phyloP scores from a whole-genome alignment of 2,888 invertebrate genomes.

The Eremobia ochroleuca region DNA sequence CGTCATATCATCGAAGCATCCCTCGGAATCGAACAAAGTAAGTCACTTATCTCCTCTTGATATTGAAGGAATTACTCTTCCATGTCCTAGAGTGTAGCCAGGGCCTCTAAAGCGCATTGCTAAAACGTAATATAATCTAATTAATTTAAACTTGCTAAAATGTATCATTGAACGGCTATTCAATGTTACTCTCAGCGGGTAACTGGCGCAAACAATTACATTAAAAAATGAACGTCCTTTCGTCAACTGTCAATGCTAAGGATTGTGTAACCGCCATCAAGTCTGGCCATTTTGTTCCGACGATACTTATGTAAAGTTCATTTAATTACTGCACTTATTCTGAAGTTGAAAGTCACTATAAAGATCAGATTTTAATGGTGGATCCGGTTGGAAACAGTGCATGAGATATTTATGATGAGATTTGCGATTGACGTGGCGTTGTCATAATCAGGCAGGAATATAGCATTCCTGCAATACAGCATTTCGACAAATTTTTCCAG shows the following conservation, averaged over 20 bases:
- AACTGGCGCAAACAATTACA: conserved; percentile 49
- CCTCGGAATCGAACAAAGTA: not conserved
- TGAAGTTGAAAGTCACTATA: conserved; percentile 34
- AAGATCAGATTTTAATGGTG: conserved; percentile 32
- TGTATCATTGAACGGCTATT: conserved; percentile 19
- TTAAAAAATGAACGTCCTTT: conserved; percentile 54
- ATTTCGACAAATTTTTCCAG: too few species aligned
- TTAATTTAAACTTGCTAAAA: conserved; percentile 15
- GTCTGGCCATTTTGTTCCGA: conserved; percentile 36
- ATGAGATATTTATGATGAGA: not conserved
- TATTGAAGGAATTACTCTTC: not conserved
- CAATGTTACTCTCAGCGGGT: conserved; percentile 25
- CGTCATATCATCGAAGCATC: too few species aligned
- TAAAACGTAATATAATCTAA: not conserved
- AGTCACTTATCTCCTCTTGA: too few species aligned
- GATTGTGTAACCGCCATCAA: conserved; percentile 33
- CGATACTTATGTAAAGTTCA: conserved; percentile 44
- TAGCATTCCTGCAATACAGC: too few species aligned
- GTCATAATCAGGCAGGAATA: not conserved
- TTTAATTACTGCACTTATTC: conserved; percentile 54
- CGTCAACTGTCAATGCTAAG: conserved; percentile 55
- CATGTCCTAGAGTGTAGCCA: too few species aligned
- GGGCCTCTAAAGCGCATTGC: not conserved
- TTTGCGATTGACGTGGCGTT: not conserved
- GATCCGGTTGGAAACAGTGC: conserved; percentile 16